Evolutionary conservation across 2,113 vertebrate genomes (phyloP).

Genomic region (Corythoichthys haematopterus): DNA sequence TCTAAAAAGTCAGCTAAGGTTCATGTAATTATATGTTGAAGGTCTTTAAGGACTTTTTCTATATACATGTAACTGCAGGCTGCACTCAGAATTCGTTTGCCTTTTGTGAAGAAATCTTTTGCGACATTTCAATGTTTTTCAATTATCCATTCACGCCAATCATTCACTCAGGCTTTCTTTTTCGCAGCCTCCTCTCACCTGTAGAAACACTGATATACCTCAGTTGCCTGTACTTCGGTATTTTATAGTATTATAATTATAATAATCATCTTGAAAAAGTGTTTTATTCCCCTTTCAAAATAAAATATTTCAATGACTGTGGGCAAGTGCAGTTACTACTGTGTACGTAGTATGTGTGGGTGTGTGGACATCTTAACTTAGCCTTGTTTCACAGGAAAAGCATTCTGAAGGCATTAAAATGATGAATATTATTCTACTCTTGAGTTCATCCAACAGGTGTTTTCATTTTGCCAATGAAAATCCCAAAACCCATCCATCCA

Average conservation of each 20-base stretch:
- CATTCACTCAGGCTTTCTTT: constrained; percentile 22
- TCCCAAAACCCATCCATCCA: neutral
- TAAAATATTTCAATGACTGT: constrained; percentile 62
- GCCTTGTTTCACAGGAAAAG: neutral
- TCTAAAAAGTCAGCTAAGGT: neutral
- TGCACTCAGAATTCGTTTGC: constrained; percentile 15
- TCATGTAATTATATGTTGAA: neutral
- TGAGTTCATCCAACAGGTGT: neutral
- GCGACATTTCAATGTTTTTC: neutral
- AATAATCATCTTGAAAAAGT: constrained; percentile 54
- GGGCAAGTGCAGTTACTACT: neutral
- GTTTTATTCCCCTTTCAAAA: constrained; percentile 56
- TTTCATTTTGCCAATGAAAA: neutral
- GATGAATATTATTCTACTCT: neutral
- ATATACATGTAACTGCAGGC: constrained; percentile 10
- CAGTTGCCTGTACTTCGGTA: constrained; percentile 76
- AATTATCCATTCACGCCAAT: neutral
- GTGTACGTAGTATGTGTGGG: constrained; percentile 2
- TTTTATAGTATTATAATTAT: constrained; percentile 62
- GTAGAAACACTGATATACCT: constrained; percentile 72
- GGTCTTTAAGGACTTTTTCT: neutral
- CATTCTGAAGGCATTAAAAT: constrained; percentile 1
- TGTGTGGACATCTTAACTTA: constrained; percentile 3
- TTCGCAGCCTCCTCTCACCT: constrained; percentile 26
- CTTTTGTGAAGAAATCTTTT: constrained; percentile 28